Base-by-base conservation (phyloP, 2,113 vertebrate genomes). In the Tenebrosternarchus preto region DNA sequence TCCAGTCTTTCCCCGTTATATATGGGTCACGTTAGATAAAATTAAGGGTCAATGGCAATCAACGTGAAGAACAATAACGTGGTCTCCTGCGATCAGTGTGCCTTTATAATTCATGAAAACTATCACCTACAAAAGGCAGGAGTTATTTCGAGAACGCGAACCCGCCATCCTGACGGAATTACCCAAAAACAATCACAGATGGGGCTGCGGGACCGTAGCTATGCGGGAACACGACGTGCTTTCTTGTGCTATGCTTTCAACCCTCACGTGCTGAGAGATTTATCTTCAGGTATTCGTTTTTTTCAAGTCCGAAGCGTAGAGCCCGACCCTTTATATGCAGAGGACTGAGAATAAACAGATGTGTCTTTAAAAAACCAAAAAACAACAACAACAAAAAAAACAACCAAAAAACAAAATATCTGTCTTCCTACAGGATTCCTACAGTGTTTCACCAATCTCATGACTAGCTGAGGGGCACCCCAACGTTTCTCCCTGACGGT, bases 101-200 rank as follows among this genome's bases (percentile, higher is more conserved):
- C 31, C 31, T 64, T 33, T 43, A 64, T 70, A 57, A 76, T 72
- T 66, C 68, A 83, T 75, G 29, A 63, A 33, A 71, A 43, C 19
- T 11, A 33, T 80, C 67, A 66, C 57, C 66, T 71, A 63, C 46
- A 57, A 76, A 70, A 70, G 59, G 33, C 63, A 25, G 12, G 43
- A 57, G 73, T 64, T 72, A 76, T 79, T 76, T 76, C 55, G 71
- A 76, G 56, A 20, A 19, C 2, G 9, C 80, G 55, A 19, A 31
- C 46, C 36, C n/a, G 53, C 20, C 60, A 33, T 53, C 57, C 66
- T 53, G 55, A 76, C 24, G 36, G 71, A 27, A 70, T 76, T 76
- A 66, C 70, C 46, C 53, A 66, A 46, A n/a, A 83, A 50, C 46
- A 56, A 55, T 66, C 76, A 22, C 73, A 80, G 76, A 50, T 46